Base-by-base conservation (phyloP, 92 coral and sea anemone species). In the Parazoanthus atlanticus region DNA sequence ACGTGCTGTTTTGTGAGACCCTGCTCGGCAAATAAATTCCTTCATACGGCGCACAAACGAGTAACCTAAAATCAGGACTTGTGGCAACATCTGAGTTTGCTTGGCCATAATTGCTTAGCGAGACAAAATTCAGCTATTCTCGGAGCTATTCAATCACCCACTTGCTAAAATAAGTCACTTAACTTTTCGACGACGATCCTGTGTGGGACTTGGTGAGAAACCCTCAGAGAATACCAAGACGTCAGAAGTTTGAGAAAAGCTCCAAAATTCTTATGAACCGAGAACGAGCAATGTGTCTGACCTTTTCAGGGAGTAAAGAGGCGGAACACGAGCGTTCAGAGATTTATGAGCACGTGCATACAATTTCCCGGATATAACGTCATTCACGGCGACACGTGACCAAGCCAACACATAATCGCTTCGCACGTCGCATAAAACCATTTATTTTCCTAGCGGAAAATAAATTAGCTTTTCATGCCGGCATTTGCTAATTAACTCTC, bases 21-120 rank as follows among this genome's bases (percentile, higher is more conserved):
- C 58, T 49, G 58, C 13, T 13, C 23, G 65, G 1, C 65, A 13
- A 12, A 56, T 4, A 56, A 56, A 56, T 77, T 26, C 38, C 21
- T 54, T 77, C 54, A 77, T 28, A 5, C 81, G 81, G 28, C 81
- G 81, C 81, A 77, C 81, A 34, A 77, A 77, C 25, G 52, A 77
- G 29, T 77, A 56, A 34, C 81, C 81, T 38, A 74, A 74, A 74
- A 74, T 21, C 23, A 19, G 43, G 25, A 15, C 78, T 46, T 46
- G 52, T 46, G 52, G 52, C 52, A 46, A 8, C 11, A 46, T 46
- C 52, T 6, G 9, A 46, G 12, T 46, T 46, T 46, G 52, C 52
- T 74, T 2, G 78, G 36, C 38, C 78, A 74, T 73, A 52, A 52
- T 3, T 15, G 66, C 25, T 56, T 16, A 56, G 66, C 66, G 25